These are phyloP conservation scores for Ploceus nigricollis DNA, from an alignment of 2,113 vertebrate genomes.

Conservation along the genomic window DNA sequence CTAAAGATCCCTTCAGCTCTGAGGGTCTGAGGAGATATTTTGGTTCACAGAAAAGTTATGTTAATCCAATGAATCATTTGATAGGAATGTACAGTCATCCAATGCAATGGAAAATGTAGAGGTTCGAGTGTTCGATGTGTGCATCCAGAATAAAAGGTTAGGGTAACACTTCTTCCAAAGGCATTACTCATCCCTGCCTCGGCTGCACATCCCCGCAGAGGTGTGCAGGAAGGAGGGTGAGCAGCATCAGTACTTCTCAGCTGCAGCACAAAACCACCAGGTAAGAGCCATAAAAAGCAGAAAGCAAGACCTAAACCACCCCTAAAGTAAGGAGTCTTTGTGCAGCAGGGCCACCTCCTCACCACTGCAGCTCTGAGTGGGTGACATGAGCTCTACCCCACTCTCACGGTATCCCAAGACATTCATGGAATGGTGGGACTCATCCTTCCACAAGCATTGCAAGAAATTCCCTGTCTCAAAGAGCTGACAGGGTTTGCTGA, in stretches of 20 bases:
- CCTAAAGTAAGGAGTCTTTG: fast-evolving
- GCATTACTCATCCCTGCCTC: slow-evolving; percentile 63
- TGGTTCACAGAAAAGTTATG: background rate
- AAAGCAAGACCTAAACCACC: background rate
- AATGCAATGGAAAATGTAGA: slow-evolving; percentile 44
- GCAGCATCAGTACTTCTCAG: background rate
- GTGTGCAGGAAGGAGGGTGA: slow-evolving; percentile 6
- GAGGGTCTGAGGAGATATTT: slow-evolving; percentile 4
- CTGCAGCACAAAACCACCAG: background rate
- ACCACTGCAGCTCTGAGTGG: background rate
- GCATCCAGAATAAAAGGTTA: slow-evolving; percentile 63
- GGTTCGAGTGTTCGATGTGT: slow-evolving; percentile 22
- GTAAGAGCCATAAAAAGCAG: background rate
- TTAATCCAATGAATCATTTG: slow-evolving; percentile 64
- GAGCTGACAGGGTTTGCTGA: background rate
- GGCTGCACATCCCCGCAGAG: slow-evolving; percentile 26
- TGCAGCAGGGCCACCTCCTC: background rate
- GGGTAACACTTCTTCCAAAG: slow-evolving; percentile 45
- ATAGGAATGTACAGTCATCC: slow-evolving; percentile 63
- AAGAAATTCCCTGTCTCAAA: background rate
- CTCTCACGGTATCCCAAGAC: background rate
- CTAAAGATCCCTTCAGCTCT: background rate
- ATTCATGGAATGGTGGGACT: fast-evolving
- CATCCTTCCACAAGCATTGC: fast-evolving
- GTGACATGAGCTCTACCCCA: fast-evolving